Percentiles rank a stretch among this genome's conserved stretches.
Evolutionary conservation across 2,797 vertebrate genomes (phyloP).

Genomic region (Melanotaenia maccullochi): DNA sequence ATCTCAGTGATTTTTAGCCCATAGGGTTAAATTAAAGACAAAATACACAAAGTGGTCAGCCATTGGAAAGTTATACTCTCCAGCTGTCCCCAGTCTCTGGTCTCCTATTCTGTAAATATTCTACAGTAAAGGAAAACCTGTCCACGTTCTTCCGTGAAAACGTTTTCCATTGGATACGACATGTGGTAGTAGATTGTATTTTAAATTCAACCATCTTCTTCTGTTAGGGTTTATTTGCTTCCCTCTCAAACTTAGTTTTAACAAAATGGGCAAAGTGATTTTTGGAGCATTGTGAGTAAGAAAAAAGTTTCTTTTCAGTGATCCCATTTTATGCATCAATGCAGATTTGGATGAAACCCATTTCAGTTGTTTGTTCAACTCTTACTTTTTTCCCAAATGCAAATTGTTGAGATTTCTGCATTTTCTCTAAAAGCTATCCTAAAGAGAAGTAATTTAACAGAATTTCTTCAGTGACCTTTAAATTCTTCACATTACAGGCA

Average conservation of each 20-base stretch:
- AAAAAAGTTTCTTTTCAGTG: not conserved
- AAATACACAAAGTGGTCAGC: too few relatives aligned
- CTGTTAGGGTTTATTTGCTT: not conserved
- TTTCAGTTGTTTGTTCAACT: not conserved
- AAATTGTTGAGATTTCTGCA: not conserved
- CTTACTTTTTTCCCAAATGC: not conserved
- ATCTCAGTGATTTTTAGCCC: too few relatives aligned
- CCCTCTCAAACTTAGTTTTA: too few relatives aligned
- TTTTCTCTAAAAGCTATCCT: not conserved
- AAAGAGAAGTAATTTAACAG: not conserved
- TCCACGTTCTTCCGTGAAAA: too few relatives aligned
- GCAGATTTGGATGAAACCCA: too few relatives aligned
- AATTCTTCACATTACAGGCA: not conserved
- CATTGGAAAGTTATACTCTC: too few relatives aligned
- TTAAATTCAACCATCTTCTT: not conserved
- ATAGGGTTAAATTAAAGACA: too few relatives aligned
- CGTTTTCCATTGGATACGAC: too few relatives aligned
- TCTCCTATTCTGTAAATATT: too few relatives aligned
- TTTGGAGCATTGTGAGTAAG: not conserved
- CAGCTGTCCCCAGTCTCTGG: too few relatives aligned
- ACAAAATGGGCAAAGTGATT: not conserved
- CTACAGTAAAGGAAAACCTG: too few relatives aligned
- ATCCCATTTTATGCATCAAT: not conserved
- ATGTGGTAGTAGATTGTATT: not conserved
- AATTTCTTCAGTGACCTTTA: not conserved